A percentile compares a stretch with the other conserved stretches of the same genome.
Conservation (phyloP, 1,140 invertebrate species). For the Magallana gigas region DNA sequence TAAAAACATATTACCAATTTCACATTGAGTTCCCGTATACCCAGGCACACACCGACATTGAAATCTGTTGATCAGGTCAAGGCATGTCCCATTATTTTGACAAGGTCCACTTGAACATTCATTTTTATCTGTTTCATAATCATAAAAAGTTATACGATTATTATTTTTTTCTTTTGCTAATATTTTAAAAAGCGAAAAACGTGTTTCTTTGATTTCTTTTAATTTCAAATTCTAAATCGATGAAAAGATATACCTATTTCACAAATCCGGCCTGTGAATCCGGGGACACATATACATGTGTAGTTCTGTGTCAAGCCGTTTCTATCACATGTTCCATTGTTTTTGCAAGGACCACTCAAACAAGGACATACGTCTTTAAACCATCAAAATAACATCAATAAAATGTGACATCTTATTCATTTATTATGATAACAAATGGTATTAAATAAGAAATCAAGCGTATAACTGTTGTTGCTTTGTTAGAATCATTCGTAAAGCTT, state of each 20-base stretch:
- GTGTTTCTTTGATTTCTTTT: too few species aligned
- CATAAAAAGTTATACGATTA: background rate
- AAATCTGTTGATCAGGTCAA: slow-evolving; percentile 31
- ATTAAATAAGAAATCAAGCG: too few species aligned
- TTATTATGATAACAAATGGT: background rate
- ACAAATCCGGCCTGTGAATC: background rate
- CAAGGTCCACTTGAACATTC: slow-evolving; percentile 42
- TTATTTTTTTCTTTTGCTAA: too few species aligned
- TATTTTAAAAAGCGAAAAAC: too few species aligned
- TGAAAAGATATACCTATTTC: background rate
- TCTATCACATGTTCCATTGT: slow-evolving; percentile 41
- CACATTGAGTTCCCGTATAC: background rate
- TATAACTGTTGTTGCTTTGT: too few species aligned
- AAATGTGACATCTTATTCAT: background rate
- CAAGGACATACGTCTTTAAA: slow-evolving; percentile 41
- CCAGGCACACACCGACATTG: slow-evolving; percentile 21
- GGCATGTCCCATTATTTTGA: slow-evolving; percentile 24
- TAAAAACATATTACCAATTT: background rate
- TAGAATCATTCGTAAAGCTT: too few species aligned
- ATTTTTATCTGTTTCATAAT: slow-evolving; percentile 16
- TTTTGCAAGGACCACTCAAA: slow-evolving; percentile 29
- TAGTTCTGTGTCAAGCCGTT: slow-evolving; percentile 33
- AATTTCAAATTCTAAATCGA: too few species aligned
- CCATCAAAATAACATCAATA: too few species aligned
- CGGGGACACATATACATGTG: background rate